Evolutionary conservation across 2,888 invertebrate species (phyloP), one percentile per base, ranked within the genome.

Genomic region (Osmoderma eremita): DNA sequence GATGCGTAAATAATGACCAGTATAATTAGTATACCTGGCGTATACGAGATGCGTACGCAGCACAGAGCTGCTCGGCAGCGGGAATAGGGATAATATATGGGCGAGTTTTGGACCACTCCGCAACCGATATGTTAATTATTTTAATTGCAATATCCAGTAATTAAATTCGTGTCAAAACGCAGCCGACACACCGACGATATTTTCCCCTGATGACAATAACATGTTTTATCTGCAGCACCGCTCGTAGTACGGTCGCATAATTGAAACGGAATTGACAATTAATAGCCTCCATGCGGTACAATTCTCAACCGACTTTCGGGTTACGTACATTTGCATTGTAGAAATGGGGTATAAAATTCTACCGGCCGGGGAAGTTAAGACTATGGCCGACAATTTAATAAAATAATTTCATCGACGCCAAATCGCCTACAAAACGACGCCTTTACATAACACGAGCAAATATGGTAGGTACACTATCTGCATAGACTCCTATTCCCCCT

Each of bases 261-360:
- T 67, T 67, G 67, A 67, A 67, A 63, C 24, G 42, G 45, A 63
- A 67, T 67, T 67, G 67, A 54, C 67, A 67, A 67, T 67, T 67
- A 67, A 67, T 67, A 48, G 51, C 63, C 54, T 54, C 63, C 53
- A 50, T 61, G 45, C 45, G 45, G 58, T 61, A 41, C 45, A 61
- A 61, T 48, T 61, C 30, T 41, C 24, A 41, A 30, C 30, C 30
- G 13, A 51, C 15, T 54, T 54, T 45, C 36, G 45, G 36, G 38
- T 36, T 24, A 5, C 15, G 18, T 18, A 12, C 4, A 53, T 53
- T 53, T 53, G 53, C 17, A 38, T 38, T 15, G 18, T 12, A 30
- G 30, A 30, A 30, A 30, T 10, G 30, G 8, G 30, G 8, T 30
- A 30, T 30, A 30, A 30, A 30, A 30, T 30, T 2, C 30, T 30